Evolutionary conservation across 1,140 invertebrate species (phyloP).

Genomic region (Drosophila melanica): DNA sequence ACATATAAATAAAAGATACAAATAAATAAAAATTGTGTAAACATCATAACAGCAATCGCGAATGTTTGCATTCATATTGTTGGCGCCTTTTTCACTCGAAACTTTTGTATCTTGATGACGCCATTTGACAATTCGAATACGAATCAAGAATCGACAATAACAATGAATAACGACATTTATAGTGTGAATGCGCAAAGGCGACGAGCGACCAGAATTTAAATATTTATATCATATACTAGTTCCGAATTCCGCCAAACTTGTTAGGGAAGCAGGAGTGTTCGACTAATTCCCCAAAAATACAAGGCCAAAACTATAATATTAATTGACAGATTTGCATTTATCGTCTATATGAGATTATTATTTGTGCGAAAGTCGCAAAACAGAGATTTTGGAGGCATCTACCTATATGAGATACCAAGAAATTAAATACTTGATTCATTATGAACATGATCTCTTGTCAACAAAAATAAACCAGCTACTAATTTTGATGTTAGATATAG

Average conservation of each 20-base stretch:
- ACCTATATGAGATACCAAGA: no score
- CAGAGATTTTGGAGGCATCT: no score
- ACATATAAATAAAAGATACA: neutral
- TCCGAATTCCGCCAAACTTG: slow-evolving; percentile 35
- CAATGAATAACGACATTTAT: slow-evolving; percentile 57
- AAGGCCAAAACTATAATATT: no score
- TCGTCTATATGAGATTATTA: no score
- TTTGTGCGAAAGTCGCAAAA: no score
- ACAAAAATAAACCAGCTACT: no score
- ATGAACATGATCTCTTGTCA: no score
- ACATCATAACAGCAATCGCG: slow-evolving; percentile 22
- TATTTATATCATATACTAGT: slow-evolving; percentile 28
- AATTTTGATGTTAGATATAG: no score
- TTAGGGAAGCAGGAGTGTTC: slow-evolving; percentile 12
- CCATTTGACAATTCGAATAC: slow-evolving; percentile 41
- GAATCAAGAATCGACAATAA: slow-evolving; percentile 44
- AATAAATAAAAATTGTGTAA: slow-evolving; percentile 20
- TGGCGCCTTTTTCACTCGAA: slow-evolving; percentile 21
- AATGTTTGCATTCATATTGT: slow-evolving; percentile 25
- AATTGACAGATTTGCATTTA: no score
- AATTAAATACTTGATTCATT: no score
- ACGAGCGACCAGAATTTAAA: slow-evolving; percentile 24
- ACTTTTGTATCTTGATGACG: slow-evolving; percentile 57
- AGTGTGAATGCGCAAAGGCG: slow-evolving; percentile 55
- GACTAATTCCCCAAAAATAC: neutral